Percentiles rank a stretch among this genome's conserved stretches.
Evolutionary conservation across 2,113 vertebrate genomes (phyloP).

Genomic region (Eonycteris spelaea): DNA sequence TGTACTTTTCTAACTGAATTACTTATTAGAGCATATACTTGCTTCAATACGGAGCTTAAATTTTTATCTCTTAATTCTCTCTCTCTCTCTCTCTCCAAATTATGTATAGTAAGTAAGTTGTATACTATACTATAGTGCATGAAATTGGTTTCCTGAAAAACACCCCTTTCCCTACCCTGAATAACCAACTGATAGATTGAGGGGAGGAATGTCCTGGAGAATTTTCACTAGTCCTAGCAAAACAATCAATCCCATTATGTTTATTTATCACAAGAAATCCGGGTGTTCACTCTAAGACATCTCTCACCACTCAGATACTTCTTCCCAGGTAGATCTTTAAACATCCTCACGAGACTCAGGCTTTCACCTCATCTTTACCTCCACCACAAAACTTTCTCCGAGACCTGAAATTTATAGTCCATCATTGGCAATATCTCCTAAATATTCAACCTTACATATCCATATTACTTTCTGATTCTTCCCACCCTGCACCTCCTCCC

Average conservation of each 20-base stretch:
- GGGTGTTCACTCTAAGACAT: not conserved
- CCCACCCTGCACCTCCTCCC: not conserved
- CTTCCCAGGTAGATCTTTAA: not conserved
- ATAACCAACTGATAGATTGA: not conserved
- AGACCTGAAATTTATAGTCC: not conserved
- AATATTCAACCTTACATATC: not conserved
- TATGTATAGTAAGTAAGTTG: no score
- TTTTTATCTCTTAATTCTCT: no score
- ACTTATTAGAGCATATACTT: no score
- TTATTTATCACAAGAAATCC: not conserved
- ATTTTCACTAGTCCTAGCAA: not conserved
- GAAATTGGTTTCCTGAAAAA: no score
- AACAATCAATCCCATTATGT: not conserved
- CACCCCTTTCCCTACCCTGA: no score
- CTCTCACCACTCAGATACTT: not conserved
- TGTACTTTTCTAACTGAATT: no score
- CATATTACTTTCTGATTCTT: not conserved
- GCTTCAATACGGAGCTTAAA: no score
- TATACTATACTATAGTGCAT: no score
- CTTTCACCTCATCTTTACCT: not conserved
- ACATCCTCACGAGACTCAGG: no score
- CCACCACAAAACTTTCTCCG: not conserved
- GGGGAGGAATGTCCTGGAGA: not conserved
- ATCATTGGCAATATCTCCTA: not conserved
- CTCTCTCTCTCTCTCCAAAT: no score